These are phyloP conservation scores for Solea solea DNA, from an alignment of 2,113 vertebrate genomes.

Conservation along the genomic window DNA sequence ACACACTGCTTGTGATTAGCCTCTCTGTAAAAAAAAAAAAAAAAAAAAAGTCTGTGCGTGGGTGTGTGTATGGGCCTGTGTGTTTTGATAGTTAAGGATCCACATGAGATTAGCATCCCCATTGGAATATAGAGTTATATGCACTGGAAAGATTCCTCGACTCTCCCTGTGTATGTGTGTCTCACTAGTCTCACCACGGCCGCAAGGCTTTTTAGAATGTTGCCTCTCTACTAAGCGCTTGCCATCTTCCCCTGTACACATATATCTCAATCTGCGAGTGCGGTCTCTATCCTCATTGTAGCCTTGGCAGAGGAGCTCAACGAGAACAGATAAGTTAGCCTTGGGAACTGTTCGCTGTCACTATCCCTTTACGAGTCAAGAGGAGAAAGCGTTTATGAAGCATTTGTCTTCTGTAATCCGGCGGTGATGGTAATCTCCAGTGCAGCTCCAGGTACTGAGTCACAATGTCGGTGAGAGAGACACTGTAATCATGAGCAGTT, in stretches of 20 bases:
- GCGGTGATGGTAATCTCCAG: conserved; percentile 30
- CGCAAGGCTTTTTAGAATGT: conserved; percentile 44
- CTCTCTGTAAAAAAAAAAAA: conserved; percentile 8
- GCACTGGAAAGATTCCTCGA: conserved; percentile 60
- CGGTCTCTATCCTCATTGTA: conserved; percentile 33
- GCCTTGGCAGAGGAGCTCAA: conserved; percentile 33
- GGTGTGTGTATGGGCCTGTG: conserved; percentile 45
- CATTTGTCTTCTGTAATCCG: conserved; percentile 38
- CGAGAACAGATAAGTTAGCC: conserved; percentile 58
- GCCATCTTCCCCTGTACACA: conserved; percentile 49
- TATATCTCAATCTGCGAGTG: conserved; percentile 60
- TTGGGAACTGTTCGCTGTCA: conserved; percentile 43
- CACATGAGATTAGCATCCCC: conserved; percentile 58
- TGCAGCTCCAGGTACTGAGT: conserved; percentile 27
- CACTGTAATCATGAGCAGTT: conserved; percentile 33
- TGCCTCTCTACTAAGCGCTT: conserved; percentile 49
- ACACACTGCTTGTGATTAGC: conserved; percentile 41
- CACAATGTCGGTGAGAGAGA: conserved; percentile 15
- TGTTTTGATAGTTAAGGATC: conserved; percentile 35
- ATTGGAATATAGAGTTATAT: conserved; percentile 49
- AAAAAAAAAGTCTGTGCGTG: neutral
- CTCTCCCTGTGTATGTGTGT: conserved; percentile 32
- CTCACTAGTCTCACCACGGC: conserved; percentile 21
- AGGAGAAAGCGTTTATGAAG: conserved; percentile 45
- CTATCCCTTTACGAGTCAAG: conserved; percentile 33